Evolutionary conservation across 2,888 invertebrate genomes (phyloP), one percentile per base, ranked within the genome.

Genomic region (Phorcus lineatus): DNA sequence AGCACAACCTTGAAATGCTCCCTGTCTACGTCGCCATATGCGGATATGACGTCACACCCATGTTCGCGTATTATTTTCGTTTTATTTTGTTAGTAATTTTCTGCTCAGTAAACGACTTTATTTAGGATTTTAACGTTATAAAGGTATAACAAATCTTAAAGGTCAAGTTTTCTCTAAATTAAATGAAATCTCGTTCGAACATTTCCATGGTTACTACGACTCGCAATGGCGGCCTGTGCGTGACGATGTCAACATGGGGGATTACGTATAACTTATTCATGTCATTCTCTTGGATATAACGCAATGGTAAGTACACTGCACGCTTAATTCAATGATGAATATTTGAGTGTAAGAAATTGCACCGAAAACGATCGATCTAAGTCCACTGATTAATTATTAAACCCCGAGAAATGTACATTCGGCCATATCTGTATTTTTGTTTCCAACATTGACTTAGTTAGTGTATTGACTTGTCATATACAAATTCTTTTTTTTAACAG

Each of bases 1-100:
- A 17, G 55, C 55, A 76, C 76, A 76, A 76, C 54, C 79, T 79
- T 79, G 79, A 79, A 79, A 79, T 79, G 57, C 31, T 79, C 79
- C 79, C 55, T 28, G 70, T 31, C 70, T 28, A 40, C 77, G 52
- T 52, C 79, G 79, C 74, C 79, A 79, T 74, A 28, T 36, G 24
- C 66, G 78, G 78, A 78, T 52, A 47, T 78, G 76, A 76, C 76
- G 76, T 76, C 76, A 76, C 47, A 47, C 17, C 31, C 17, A 47
- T 11, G 4, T 47, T 47, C 47, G 47, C 47, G 47, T 2, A 47
- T 6, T 47, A 47, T 47, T 47, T 36, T 36, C 11, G 11, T 47
- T 47, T 47, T 13, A 22, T 47, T 28, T 24, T 53, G n/a, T 52
- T 28, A 7, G n/a, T 4, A 16, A 6, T 11, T 19, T 9, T 1